phyloP scores from a whole-genome alignment of 2,888 invertebrate species.

The Thereva nobilitata region DNA sequence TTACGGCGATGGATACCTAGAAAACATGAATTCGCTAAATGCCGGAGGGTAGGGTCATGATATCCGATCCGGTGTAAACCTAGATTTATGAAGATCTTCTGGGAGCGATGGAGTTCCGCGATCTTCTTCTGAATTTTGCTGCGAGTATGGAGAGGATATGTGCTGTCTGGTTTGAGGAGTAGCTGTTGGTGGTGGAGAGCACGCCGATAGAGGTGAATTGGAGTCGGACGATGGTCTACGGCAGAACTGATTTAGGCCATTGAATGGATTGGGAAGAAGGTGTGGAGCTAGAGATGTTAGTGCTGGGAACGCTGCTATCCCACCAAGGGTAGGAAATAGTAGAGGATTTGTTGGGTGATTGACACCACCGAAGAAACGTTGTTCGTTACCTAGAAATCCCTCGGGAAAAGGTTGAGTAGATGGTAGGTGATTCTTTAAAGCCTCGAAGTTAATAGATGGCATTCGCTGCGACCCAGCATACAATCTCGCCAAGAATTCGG shows the following conservation, averaged over 20 bases:
- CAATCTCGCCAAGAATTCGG: slow-evolving; percentile 76
- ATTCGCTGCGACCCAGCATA: slow-evolving; percentile 72
- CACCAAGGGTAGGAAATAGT: slow-evolving; percentile 64
- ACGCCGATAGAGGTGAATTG: slow-evolving; percentile 61
- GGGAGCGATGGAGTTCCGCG: slow-evolving; percentile 34
- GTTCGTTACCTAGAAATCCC: slow-evolving; percentile 45
- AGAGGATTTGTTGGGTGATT: slow-evolving; percentile 63
- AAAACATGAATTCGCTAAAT: slow-evolving; percentile 41
- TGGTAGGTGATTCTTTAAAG: slow-evolving; percentile 61
- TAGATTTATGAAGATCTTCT: slow-evolving; percentile 40
- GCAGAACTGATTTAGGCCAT: slow-evolving; percentile 53
- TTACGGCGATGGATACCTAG: slow-evolving; percentile 38
- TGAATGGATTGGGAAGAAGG: slow-evolving; percentile 57
- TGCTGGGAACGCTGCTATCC: slow-evolving; percentile 63
- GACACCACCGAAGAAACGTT: slow-evolving; percentile 40
- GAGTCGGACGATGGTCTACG: slow-evolving; percentile 60
- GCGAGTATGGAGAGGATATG: slow-evolving; percentile 40
- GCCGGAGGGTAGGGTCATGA: slow-evolving; percentile 55
- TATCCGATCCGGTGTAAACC: slow-evolving; percentile 53
- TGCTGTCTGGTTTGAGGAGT: slow-evolving; percentile 40
- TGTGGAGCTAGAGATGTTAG: slow-evolving; percentile 56
- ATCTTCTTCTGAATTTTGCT: slow-evolving; percentile 38
- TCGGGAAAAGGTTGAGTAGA: slow-evolving; percentile 37
- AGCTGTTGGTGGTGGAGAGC: slow-evolving; percentile 55
- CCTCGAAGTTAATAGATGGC: slow-evolving; percentile 67